Conservation (phyloP, 1,140 invertebrate species). For the Drosophila tani region DNA sequence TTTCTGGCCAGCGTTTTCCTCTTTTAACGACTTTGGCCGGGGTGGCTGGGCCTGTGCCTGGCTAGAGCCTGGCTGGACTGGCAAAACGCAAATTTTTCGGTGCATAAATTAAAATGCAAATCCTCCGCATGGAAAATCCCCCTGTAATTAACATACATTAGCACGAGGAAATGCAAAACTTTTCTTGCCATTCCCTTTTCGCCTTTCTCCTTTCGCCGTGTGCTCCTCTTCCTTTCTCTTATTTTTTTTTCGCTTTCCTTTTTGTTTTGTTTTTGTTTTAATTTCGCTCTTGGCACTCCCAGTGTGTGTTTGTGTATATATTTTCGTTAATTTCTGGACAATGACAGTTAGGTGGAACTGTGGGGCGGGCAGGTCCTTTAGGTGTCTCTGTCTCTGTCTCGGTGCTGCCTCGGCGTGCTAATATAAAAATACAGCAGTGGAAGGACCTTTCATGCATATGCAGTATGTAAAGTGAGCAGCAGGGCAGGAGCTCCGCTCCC, state of each 20-base stretch:
- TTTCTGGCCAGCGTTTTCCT: conserved; percentile 44
- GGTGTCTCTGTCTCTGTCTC: conserved; percentile 44
- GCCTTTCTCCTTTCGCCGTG: neutral
- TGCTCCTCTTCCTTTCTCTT: conserved; percentile 5
- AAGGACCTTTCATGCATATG: conserved; percentile 69
- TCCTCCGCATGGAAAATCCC: conserved; percentile 83
- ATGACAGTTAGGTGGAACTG: conserved; percentile 82
- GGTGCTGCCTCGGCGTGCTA: conserved; percentile 33
- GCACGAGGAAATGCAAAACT: conserved; percentile 80
- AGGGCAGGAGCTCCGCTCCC: neutral
- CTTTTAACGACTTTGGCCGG: conserved; percentile 60
- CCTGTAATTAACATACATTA: conserved; percentile 85
- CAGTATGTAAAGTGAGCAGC: conserved; percentile 72
- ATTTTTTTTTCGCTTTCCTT: conserved; percentile 5
- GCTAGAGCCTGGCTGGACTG: conserved; percentile 18
- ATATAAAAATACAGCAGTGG: conserved; percentile 73
- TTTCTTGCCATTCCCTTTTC: conserved; percentile 56
- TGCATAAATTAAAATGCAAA: conserved; percentile 84
- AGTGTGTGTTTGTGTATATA: conserved; percentile 60
- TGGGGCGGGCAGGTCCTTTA: conserved; percentile 18
- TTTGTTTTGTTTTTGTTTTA: conserved; percentile 15
- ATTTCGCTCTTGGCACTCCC: conserved; percentile 18
- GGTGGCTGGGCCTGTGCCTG: conserved; percentile 17
- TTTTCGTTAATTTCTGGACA: conserved; percentile 84
- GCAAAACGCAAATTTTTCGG: conserved; percentile 77